Evolutionary conservation across 1,140 invertebrate species (phyloP).

Genomic region (Aricia agestis): DNA sequence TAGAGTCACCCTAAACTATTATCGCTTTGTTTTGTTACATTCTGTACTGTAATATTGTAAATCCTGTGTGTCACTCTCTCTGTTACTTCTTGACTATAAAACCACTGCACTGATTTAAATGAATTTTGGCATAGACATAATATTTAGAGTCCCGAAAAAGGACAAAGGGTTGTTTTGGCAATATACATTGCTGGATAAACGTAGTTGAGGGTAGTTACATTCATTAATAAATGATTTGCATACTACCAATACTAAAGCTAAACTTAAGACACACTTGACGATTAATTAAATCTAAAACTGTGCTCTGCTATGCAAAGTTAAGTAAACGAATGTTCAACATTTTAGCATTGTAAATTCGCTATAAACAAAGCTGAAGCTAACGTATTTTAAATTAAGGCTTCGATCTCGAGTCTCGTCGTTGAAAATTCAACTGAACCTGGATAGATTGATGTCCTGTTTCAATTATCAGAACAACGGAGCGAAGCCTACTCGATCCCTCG

Average conservation of each 20-base stretch:
- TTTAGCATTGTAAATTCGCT: neutral
- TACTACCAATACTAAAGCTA: neutral
- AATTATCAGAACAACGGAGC: slow-evolving; percentile 8
- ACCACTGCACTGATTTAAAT: too few species aligned
- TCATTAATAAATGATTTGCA: neutral
- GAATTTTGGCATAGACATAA: too few species aligned
- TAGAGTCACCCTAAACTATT: too few species aligned
- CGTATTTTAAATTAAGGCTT: neutral
- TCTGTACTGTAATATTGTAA: too few species aligned
- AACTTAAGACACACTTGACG: neutral
- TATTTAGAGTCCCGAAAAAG: too few species aligned
- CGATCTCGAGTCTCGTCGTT: neutral
- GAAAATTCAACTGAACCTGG: slow-evolving; percentile 10
- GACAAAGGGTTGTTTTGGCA: too few species aligned
- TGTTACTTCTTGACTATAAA: too few species aligned
- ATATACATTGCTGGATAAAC: too few species aligned
- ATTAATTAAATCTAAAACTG: neutral
- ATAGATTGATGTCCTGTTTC: slow-evolving; percentile 14
- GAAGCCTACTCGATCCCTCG: neutral
- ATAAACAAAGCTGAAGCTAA: neutral
- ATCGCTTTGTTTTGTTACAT: too few species aligned
- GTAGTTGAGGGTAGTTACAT: too few species aligned
- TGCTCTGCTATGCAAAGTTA: neutral
- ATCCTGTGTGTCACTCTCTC: too few species aligned
- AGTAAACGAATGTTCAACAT: neutral